phyloP scores from a whole-genome alignment of 1,140 invertebrate species.

The Heliconius hermathena region DNA sequence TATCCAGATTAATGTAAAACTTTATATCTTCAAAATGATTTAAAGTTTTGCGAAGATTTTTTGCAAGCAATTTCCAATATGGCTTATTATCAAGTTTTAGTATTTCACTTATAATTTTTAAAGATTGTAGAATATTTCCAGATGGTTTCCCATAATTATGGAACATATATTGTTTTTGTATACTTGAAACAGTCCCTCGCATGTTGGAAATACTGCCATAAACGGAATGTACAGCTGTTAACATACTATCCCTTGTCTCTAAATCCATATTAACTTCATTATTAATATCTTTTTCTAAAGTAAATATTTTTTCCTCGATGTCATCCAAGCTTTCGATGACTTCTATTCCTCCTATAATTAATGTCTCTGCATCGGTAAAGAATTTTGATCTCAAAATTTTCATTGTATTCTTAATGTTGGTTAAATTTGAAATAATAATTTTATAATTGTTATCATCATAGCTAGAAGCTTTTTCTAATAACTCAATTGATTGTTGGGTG shows the following conservation, averaged over 20 bases:
- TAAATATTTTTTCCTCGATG: slow-evolving; percentile 68
- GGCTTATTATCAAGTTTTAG: slow-evolving; percentile 42
- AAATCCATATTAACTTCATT: slow-evolving; percentile 38
- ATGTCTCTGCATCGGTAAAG: slow-evolving; percentile 49
- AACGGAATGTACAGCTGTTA: slow-evolving; percentile 65
- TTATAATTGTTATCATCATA: slow-evolving; percentile 40
- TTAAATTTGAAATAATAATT: slow-evolving; percentile 53
- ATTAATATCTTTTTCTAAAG: slow-evolving; percentile 62
- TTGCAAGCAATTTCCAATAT: slow-evolving; percentile 57
- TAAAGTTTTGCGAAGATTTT: slow-evolving; percentile 60
- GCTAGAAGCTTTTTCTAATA: slow-evolving; percentile 58
- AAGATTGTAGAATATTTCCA: slow-evolving; percentile 54
- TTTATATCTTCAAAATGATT: slow-evolving; percentile 78
- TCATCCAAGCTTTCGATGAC: slow-evolving; percentile 58
- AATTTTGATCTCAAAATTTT: slow-evolving; percentile 55
- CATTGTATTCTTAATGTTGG: slow-evolving; percentile 57
- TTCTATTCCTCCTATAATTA: slow-evolving; percentile 67
- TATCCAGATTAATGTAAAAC: slow-evolving; percentile 77
- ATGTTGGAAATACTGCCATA: slow-evolving; percentile 73
- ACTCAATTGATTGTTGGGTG: slow-evolving; percentile 55
- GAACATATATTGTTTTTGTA: slow-evolving; percentile 71
- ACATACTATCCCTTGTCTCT: slow-evolving; percentile 53
- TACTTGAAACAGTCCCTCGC: slow-evolving; percentile 67
- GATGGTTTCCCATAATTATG: slow-evolving; percentile 71
- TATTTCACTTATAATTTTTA: slow-evolving; percentile 56